Conservation (phyloP, 2,888 invertebrate species). For the Malacosoma neustria region DNA sequence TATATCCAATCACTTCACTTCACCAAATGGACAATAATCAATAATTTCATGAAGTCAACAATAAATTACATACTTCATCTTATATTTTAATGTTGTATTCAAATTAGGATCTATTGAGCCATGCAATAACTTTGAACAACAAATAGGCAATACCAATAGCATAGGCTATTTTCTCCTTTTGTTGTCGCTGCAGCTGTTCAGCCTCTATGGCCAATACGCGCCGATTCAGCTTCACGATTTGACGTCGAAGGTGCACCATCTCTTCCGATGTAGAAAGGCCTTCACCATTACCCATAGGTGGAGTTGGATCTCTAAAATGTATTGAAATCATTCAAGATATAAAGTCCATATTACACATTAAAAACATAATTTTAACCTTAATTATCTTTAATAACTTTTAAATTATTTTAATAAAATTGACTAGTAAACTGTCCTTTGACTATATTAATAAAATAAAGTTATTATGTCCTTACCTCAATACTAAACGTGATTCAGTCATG, state of each 20-base stretch:
- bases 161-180: conserved; percentile 90
- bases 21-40: conserved; percentile 24
- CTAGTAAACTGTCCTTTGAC: no score
- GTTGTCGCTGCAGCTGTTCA: conserved; percentile 87
- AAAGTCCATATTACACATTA: background rate
- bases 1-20: conserved; percentile 28
- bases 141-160: conserved; percentile 90
- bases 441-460: no score
- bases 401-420: no score
- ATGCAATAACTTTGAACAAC: conserved; percentile 88
- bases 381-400: no score
- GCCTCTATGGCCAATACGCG: conserved; percentile 91
- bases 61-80: conserved; percentile 50
- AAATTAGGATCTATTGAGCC: conserved; percentile 77
- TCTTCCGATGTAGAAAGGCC: conserved; percentile 84
- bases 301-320: conserved; percentile 79
- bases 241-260: conserved; percentile 86
- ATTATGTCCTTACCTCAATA: conserved; percentile 52
- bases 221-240: conserved; percentile 90
- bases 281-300: conserved; percentile 77
- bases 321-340: conserved; percentile 1
- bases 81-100: conserved; percentile 38
- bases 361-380: background rate
- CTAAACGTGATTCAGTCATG: conserved; percentile 62
- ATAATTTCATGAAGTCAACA: conserved; percentile 49